Conservation (phyloP, 2,888 invertebrate species). For the Pollenia amentaria region DNA sequence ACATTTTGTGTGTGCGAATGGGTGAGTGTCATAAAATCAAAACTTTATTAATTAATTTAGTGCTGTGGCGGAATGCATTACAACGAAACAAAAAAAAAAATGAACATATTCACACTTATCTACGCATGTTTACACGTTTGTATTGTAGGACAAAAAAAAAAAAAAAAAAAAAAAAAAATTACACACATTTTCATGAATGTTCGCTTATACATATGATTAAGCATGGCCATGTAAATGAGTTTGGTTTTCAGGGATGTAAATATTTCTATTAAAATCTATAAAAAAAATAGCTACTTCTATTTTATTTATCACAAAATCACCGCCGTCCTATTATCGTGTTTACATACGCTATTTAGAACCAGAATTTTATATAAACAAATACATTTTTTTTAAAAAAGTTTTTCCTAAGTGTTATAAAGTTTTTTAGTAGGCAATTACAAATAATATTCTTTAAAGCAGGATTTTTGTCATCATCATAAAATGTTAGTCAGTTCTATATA, state of each 20-base stretch:
- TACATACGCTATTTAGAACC: no score
- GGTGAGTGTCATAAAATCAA: constrained; percentile 44
- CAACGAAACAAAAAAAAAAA: constrained; percentile 23
- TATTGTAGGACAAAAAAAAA: neutral
- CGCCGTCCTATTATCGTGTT: no score
- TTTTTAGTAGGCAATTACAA: no score
- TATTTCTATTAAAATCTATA: constrained; percentile 12
- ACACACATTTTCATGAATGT: neutral
- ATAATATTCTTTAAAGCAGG: no score
- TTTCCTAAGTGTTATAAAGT: no score
- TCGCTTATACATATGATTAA: neutral
- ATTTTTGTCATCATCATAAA: no score
- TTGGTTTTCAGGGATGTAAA: constrained; percentile 17
- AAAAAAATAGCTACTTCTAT: neutral
- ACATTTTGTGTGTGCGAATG: neutral
- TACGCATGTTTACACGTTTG: neutral
- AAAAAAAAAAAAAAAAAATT: no score
- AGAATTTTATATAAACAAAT: no score
- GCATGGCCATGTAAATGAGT: constrained; percentile 16
- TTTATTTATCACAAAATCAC: no score
- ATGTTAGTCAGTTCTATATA: no score
- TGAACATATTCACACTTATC: no score
- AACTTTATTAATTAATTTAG: constrained; percentile 66
- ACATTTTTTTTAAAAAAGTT: no score
- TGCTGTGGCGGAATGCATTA: constrained; percentile 36